Percentiles rank a stretch among this genome's conserved stretches.
phyloP scores from a whole-genome alignment of 2,113 vertebrate genomes.

The Caranx ignobilis region DNA sequence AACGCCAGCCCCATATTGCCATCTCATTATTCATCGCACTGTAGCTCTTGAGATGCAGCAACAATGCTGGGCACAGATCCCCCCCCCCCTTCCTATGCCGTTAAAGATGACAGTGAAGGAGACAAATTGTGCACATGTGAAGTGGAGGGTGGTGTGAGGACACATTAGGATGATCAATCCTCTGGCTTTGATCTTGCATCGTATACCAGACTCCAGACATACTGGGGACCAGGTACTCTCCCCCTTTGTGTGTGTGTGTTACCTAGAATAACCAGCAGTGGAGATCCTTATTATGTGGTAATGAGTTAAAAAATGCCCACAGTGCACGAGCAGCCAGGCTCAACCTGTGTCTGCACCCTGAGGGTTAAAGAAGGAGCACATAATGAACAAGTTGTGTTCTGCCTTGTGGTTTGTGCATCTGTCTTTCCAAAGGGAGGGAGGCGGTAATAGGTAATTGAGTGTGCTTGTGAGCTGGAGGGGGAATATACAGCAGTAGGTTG shows the following conservation, averaged over 20 bases:
- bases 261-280: conserved; percentile 4
- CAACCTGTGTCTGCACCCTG: conserved; percentile 25
- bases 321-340: background rate
- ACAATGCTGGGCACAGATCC: conserved; percentile 34
- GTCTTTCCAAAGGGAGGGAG: conserved; percentile 44
- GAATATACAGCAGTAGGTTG: conserved; percentile 26
- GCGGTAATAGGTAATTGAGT: conserved; percentile 52
- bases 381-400: conserved; percentile 28
- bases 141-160: conserved; percentile 9
- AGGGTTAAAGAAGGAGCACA: conserved; percentile 47
- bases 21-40: conserved; percentile 18
- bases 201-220: background rate
- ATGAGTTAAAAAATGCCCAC: conserved; percentile 12
- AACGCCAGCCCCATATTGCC: background rate
- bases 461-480: conserved; percentile 44
- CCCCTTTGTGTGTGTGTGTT: background rate
- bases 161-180: conserved; percentile 9
- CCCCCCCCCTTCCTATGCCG: conserved; percentile 5
- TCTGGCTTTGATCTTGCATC: conserved; percentile 27
- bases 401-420: conserved; percentile 35
- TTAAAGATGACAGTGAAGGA: conserved; percentile 52
- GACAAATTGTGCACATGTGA: conserved; percentile 25
- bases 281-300: conserved; percentile 27
- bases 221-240: background rate
- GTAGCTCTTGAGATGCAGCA: conserved; percentile 19